Evolutionary conservation across 1,140 invertebrate genomes (phyloP), one percentile per base, ranked within the genome.

Genomic region (Olivierus martensii): DNA sequence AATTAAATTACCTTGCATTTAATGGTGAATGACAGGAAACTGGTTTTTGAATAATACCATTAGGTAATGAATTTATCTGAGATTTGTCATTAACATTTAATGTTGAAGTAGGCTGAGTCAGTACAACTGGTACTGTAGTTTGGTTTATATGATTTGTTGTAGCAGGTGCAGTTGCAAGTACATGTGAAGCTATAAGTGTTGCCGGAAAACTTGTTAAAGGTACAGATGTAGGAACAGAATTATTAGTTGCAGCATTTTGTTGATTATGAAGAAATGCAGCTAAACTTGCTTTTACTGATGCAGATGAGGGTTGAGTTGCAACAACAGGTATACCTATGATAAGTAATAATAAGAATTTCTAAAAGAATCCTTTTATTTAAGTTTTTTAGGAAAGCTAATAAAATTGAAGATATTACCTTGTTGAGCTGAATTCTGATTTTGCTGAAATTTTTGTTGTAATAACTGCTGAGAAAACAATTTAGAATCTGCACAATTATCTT

Each of bases 51-150:
- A 11, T 9, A 35, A 53, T 17, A 17, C 48, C 59, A 58, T 51
- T 55, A 14, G 58, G 58, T 17, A 57, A 11, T 18, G 55, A 54
- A 46, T 50, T 58, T 0, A 49, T 35, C 14, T 49, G 21, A 21
- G 51, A 19, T 56, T 52, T 68, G 9, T 28, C 28, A 28, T 28
- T 28, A 28, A 28, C 9, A 61, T 46, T 64, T 15, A 61, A 53
- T 67, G 64, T 59, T 67, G 60, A 49, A 61, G 22, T 64, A 63
- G 37, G 59, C 59, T 62, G 66, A 28, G 69, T 55, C 28, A 28
- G 9, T 73, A 70, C 11, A 62, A 63, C 21, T 73, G 69, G 5
- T 68, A 3, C 71, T 75, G 53, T 69, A 73, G 55, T 68, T 73
- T 49, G 71, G 17, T n/a, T 15, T n/a, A 18, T n/a, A 14, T 18